phyloP scores from a whole-genome alignment of 2,888 invertebrate genomes.

The Agonopterix arenella region DNA sequence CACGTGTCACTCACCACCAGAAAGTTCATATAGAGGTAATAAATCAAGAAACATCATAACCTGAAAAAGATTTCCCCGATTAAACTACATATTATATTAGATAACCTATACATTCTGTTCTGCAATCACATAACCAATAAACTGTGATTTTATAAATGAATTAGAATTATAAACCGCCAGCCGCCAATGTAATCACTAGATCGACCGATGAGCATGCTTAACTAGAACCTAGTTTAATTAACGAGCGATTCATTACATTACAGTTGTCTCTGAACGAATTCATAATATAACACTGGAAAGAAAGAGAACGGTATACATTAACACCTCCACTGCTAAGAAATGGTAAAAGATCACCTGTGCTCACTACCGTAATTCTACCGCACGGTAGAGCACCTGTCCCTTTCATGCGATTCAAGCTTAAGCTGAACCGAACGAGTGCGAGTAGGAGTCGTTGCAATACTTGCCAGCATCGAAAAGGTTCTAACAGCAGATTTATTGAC shows the following conservation, averaged over 20 bases:
- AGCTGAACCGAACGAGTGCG: constrained; percentile 71
- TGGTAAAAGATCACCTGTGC: constrained; percentile 76
- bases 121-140: too few relatives aligned
- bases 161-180: constrained; percentile 36
- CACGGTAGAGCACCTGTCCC: constrained; percentile 73
- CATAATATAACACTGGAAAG: constrained; percentile 22
- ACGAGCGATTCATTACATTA: constrained; percentile 35
- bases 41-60: too few relatives aligned
- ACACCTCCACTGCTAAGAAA: constrained; percentile 58
- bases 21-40: too few relatives aligned
- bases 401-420: constrained; percentile 73
- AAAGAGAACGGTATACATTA: constrained; percentile 61
- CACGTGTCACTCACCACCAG: too few relatives aligned
- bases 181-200: constrained; percentile 45
- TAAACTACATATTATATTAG: too few relatives aligned
- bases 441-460: constrained; percentile 70
- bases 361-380: constrained; percentile 75
- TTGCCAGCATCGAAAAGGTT: constrained; percentile 26
- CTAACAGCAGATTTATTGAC: constrained; percentile 15
- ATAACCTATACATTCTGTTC: too few relatives aligned
- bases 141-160: constrained; percentile 23
- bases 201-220: constrained; percentile 60
- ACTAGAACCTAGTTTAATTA: constrained; percentile 59
- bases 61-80: too few relatives aligned
- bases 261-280: constrained; percentile 34